Conservation (phyloP, 2,888 invertebrate genomes). For the Ommatoiulus sabulosus region DNA sequence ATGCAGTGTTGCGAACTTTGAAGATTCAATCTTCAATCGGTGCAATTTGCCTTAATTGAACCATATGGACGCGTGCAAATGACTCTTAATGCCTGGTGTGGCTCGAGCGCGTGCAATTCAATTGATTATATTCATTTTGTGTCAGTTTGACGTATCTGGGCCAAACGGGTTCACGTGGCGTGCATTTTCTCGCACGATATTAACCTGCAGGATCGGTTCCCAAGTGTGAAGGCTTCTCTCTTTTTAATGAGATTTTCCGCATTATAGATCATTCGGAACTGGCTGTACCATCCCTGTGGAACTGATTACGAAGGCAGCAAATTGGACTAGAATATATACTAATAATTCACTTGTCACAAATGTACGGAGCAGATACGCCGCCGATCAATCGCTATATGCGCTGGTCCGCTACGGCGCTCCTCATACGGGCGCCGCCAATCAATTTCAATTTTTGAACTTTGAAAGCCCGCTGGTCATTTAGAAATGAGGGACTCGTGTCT, state of each 20-base stretch:
- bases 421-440: conserved; percentile 5
- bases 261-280: conserved; percentile 31
- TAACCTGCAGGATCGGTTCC: conserved; percentile 14
- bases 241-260: conserved; percentile 43
- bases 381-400: not conserved
- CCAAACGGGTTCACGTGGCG: not conserved
- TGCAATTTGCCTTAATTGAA: not conserved
- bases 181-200: conserved; percentile 7
- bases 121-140: conserved; percentile 22
- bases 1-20: not conserved
- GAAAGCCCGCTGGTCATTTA: not conserved
- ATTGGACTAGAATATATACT: conserved; percentile 36
- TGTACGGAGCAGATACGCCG: not conserved
- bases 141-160: conserved; percentile 27
- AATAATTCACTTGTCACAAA: conserved; percentile 36
- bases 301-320: conserved; percentile 24
- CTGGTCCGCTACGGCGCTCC: conserved; percentile 29
- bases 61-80: not conserved
- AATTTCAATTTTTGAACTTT: not conserved
- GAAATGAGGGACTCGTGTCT: not conserved
- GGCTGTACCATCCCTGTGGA: conserved; percentile 40
- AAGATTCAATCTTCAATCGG: not conserved
- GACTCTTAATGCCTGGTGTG: not conserved
- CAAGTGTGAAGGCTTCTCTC: conserved; percentile 31
- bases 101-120: not conserved